Conservation (phyloP, 2,797 vertebrate genomes). For the Sarcophilus harrisii region DNA sequence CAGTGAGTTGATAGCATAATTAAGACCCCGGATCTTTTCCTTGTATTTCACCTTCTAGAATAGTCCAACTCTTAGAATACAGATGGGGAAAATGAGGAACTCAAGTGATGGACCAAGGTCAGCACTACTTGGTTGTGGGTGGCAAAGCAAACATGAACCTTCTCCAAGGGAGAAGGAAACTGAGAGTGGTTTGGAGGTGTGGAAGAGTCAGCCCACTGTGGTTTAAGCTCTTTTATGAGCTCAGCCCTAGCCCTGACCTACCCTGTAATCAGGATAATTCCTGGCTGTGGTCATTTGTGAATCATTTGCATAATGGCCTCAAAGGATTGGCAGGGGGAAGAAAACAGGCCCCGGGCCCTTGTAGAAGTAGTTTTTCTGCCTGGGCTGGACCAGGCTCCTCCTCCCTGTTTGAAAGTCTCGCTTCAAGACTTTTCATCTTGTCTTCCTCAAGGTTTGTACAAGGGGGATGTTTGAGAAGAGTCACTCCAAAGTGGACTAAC, state of each 20-base stretch:
- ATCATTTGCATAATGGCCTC: background rate
- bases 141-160: background rate
- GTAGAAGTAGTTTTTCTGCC: constrained; percentile 44
- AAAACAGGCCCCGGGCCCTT: background rate
- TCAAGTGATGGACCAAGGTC: background rate
- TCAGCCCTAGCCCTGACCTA: background rate
- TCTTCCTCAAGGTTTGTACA: constrained; percentile 32
- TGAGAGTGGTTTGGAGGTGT: too few species aligned
- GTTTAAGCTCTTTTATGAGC: background rate
- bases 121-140: background rate
- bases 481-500: background rate
- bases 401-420: constrained; percentile 61
- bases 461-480: background rate
- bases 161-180: background rate
- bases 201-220: background rate
- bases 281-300: background rate
- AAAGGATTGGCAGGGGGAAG: background rate
- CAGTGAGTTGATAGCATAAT: background rate
- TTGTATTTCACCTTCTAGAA: background rate
- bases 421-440: constrained; percentile 56
- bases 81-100: background rate
- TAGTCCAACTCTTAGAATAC: background rate
- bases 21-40: background rate
- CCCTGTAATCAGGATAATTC: background rate
- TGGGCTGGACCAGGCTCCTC: constrained; percentile 53